Percentiles rank a stretch among this genome's conserved stretches.
These are phyloP conservation scores for Diadumene lineata DNA, from an alignment of 92 coral and sea anemone species.

Conservation along the genomic window DNA sequence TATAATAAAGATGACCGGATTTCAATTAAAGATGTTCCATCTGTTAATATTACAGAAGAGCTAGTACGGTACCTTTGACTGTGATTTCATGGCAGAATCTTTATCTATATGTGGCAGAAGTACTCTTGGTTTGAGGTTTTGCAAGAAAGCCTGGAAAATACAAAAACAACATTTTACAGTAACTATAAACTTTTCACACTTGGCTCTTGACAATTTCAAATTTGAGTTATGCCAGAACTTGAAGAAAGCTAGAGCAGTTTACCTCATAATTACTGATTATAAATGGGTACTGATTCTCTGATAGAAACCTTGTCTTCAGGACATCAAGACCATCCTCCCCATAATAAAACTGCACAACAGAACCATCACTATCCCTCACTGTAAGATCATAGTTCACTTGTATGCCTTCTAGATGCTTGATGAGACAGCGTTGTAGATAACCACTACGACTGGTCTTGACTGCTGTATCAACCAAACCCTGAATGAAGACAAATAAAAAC, in stretches of 20 bases:
- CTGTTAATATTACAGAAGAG: not conserved
- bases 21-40: too few relatives aligned
- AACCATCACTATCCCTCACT: constrained; percentile 96
- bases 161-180: too few relatives aligned
- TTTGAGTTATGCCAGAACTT: too few relatives aligned
- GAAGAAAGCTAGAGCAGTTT: too few relatives aligned
- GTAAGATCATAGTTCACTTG: constrained; percentile 91
- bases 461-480: constrained; percentile 99
- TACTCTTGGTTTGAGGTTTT: constrained; percentile 71
- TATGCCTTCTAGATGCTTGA: constrained; percentile 93
- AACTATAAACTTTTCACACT: too few relatives aligned
- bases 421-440: constrained; percentile 97
- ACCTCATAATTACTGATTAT: constrained; percentile 88
- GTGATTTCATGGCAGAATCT: constrained; percentile 60
- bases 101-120: constrained; percentile 65
- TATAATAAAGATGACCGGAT: too few relatives aligned
- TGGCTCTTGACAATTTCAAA: too few relatives aligned
- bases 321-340: constrained; percentile 98
- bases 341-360: constrained; percentile 93
- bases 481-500: not conserved
- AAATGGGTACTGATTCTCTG: constrained; percentile 90
- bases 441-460: constrained; percentile 99
- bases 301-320: constrained; percentile 77
- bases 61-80: constrained; percentile 56
- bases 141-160: constrained; percentile 66